Evolutionary conservation across 2,888 invertebrate species (phyloP).

Genomic region (Netelia virgata): DNA sequence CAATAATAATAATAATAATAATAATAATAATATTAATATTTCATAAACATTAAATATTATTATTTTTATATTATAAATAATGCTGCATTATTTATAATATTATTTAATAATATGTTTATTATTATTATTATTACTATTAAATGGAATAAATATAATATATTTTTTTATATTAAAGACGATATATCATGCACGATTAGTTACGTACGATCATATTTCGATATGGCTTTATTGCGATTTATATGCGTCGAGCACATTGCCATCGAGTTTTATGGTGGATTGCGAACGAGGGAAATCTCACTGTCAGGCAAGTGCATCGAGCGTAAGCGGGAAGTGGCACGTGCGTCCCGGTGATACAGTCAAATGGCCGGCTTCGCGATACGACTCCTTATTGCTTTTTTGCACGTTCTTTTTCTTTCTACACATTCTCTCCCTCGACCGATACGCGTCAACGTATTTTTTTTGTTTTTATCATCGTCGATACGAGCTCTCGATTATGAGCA

Average conservation of each 20-base stretch:
- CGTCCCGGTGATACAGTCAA: slow-evolving; percentile 60
- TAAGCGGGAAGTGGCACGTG: slow-evolving; percentile 62
- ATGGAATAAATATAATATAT: too few relatives aligned
- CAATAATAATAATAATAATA: too few relatives aligned
- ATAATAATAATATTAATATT: too few relatives aligned
- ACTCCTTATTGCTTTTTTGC: background rate
- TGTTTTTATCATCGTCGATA: background rate
- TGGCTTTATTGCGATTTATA: slow-evolving; percentile 32
- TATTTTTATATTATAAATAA: too few relatives aligned
- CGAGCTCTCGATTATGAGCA: background rate
- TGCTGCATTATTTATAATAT: too few relatives aligned
- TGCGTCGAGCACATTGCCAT: slow-evolving; percentile 27
- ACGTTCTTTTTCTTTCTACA: background rate
- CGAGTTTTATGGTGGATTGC: slow-evolving; percentile 32
- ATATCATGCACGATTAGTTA: too few relatives aligned
- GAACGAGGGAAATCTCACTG: slow-evolving; percentile 62
- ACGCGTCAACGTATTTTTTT: background rate
- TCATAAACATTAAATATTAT: too few relatives aligned
- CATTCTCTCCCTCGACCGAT: too few relatives aligned
- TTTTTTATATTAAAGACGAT: too few relatives aligned
- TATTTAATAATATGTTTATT: background rate
- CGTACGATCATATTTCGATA: slow-evolving; percentile 5
- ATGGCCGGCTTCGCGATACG: slow-evolving; percentile 21
- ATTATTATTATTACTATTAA: background rate
- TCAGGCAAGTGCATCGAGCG: slow-evolving; percentile 54